Conservation (phyloP, 2,888 invertebrate genomes). For the Drosophila meridionalis region DNA sequence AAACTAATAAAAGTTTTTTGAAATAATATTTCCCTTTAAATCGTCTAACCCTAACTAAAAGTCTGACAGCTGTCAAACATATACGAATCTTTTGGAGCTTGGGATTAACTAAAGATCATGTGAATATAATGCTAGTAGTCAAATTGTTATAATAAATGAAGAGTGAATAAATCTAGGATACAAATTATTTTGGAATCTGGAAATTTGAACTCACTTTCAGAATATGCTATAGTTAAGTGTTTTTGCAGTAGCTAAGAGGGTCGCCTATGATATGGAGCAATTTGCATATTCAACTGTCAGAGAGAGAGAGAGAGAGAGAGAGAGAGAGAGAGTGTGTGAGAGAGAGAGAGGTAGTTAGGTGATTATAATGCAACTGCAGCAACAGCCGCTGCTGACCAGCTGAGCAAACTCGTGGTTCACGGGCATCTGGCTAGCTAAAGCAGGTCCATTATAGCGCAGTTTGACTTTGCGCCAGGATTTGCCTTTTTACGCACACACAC, state of each 20-base stretch:
- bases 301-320: too few relatives aligned
- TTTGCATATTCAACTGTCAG: not conserved
- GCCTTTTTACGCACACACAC: constrained; percentile 39
- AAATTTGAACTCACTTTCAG: not conserved
- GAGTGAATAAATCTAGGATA: not conserved
- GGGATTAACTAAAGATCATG: too few relatives aligned
- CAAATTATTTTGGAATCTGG: too few relatives aligned
- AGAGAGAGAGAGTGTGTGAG: not conserved
- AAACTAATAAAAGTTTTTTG: too few relatives aligned
- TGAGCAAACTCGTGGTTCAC: constrained; percentile 15
- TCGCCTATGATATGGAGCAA: not conserved
- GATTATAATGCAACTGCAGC: constrained; percentile 12
- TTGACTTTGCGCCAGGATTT: constrained; percentile 53
- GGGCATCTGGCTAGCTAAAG: constrained; percentile 16
- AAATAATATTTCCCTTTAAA: too few relatives aligned
- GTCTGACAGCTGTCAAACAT: too few relatives aligned
- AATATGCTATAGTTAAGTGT: not conserved
- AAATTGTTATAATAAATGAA: too few relatives aligned
- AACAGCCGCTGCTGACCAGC: constrained; percentile 21
- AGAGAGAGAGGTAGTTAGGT: not conserved
- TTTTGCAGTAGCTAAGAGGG: not conserved
- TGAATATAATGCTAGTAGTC: too few relatives aligned
- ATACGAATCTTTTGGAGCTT: too few relatives aligned
- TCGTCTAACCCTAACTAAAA: too few relatives aligned
- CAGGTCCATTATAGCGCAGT: constrained; percentile 18